These are phyloP conservation scores for Geotrupes spiniger DNA, from an alignment of 2,888 invertebrate species.

Conservation along the genomic window DNA sequence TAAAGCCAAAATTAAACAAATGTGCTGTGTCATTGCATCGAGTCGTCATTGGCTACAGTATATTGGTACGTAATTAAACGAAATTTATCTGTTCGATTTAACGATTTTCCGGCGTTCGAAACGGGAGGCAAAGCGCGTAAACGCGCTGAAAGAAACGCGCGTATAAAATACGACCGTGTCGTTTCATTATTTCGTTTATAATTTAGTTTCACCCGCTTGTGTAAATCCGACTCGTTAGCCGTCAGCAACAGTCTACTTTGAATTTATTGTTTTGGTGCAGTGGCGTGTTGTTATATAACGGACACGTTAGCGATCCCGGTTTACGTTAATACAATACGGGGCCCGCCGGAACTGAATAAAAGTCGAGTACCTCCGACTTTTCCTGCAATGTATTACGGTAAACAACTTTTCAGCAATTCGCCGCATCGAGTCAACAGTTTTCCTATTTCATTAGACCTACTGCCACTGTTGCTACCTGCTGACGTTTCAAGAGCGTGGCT, in stretches of 20 bases:
- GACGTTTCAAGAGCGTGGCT: too few relatives aligned
- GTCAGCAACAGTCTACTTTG: slow-evolving; percentile 34
- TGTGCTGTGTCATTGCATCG: too few relatives aligned
- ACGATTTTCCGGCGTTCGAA: slow-evolving; percentile 1
- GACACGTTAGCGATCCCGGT: slow-evolving; percentile 1
- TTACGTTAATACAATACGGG: not conserved
- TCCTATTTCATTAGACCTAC: not conserved
- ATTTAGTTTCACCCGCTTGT: slow-evolving; percentile 31
- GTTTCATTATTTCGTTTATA: slow-evolving; percentile 36
- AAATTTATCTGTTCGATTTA: slow-evolving; percentile 16
- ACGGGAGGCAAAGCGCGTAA: not conserved
- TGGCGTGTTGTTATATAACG: slow-evolving; percentile 25
- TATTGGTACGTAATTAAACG: slow-evolving; percentile 16
- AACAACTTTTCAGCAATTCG: not conserved
- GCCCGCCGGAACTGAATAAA: slow-evolving; percentile 3
- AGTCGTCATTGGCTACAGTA: too few relatives aligned
- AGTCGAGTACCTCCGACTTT: slow-evolving; percentile 1
- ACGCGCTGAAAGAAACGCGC: slow-evolving; percentile 18
- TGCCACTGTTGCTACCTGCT: too few relatives aligned
- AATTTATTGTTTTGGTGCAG: slow-evolving; percentile 33
- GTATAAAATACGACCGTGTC: slow-evolving; percentile 31
- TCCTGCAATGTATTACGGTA: not conserved
- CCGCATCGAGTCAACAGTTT: slow-evolving; percentile 2
- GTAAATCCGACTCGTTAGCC: slow-evolving; percentile 34
- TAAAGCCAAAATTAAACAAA: too few relatives aligned